phyloP scores from a whole-genome alignment of 2,888 invertebrate genomes.

The Mesorhabditis spiculigera region DNA sequence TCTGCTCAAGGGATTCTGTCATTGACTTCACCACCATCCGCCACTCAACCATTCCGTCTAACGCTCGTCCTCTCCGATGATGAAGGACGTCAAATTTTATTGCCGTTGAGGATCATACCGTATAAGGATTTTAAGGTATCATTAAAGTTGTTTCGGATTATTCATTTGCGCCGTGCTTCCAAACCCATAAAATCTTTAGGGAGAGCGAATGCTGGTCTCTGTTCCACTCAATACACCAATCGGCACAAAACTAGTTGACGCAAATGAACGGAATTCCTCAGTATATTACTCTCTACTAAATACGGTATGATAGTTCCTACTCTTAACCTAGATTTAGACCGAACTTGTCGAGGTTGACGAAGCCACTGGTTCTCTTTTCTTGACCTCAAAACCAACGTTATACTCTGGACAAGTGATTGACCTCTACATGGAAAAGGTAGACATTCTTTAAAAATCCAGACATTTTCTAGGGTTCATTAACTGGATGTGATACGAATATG shows the following conservation, averaged over 20 bases:
- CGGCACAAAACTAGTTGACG: slow-evolving; percentile 3
- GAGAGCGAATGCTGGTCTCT: slow-evolving; percentile 64
- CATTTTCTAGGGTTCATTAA: not conserved
- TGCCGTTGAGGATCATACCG: slow-evolving; percentile 16
- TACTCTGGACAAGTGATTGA: slow-evolving; percentile 4
- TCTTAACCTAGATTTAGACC: slow-evolving; percentile 8
- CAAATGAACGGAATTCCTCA: not conserved
- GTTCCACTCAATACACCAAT: slow-evolving; percentile 3
- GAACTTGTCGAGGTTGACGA: slow-evolving; percentile 76
- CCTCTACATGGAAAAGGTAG: not conserved
- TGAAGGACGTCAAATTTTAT: slow-evolving; percentile 25
- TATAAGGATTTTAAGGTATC: slow-evolving; percentile 13
- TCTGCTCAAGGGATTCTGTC: slow-evolving; percentile 24
- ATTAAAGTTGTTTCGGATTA: not conserved
- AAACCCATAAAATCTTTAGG: not conserved
- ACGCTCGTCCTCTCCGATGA: slow-evolving; percentile 24
- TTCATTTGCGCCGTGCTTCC: not conserved
- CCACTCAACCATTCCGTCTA: slow-evolving; percentile 26
- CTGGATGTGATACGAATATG: not conserved
- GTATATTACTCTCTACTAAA: not conserved
- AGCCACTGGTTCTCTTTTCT: slow-evolving; percentile 76
- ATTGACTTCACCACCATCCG: slow-evolving; percentile 19
- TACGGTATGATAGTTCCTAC: no score
- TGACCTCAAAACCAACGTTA: slow-evolving; percentile 69
- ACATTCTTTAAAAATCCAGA: no score